phyloP scores from a whole-genome alignment of 2,797 vertebrate species.

The Bradypodion pumilum region DNA sequence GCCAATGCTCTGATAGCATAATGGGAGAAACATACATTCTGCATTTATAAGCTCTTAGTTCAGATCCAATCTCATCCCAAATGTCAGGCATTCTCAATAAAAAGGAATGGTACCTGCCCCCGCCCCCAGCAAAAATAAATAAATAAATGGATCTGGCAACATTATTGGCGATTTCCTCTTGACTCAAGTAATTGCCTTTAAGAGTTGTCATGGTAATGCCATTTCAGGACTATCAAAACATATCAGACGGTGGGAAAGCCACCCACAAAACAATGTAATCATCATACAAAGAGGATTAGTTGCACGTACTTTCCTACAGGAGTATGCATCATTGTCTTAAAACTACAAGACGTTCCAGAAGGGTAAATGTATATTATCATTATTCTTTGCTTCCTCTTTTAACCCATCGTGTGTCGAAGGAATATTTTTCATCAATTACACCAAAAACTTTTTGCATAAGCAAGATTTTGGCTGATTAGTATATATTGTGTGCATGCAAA shows the following conservation, averaged over 20 bases:
- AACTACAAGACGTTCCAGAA: background rate
- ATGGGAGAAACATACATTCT: constrained; percentile 6
- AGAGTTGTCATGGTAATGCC: constrained; percentile 58
- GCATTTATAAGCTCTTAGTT: background rate
- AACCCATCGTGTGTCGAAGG: too few species aligned
- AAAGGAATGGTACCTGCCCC: constrained; percentile 7
- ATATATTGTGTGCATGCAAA: too few species aligned
- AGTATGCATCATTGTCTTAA: background rate
- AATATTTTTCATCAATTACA: too few species aligned
- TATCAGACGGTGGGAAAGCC: constrained; percentile 43
- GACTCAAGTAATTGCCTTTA: constrained; percentile 5
- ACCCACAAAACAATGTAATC: constrained; percentile 49
- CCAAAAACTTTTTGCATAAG: too few species aligned
- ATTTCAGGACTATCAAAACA: constrained; percentile 46
- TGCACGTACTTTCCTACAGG: background rate
- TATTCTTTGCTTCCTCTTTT: too few species aligned
- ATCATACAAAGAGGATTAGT: constrained; percentile 7
- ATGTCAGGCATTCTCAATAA: constrained; percentile 10
- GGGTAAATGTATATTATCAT: too few species aligned
- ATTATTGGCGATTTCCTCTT: constrained; percentile 2
- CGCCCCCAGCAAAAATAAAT: background rate
- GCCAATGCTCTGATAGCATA: background rate
- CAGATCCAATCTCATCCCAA: constrained; percentile 12
- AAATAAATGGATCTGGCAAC: constrained; percentile 20
- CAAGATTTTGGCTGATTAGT: too few species aligned